phyloP scores from a whole-genome alignment of 2,888 invertebrate genomes.

The Tipula confusa region DNA sequence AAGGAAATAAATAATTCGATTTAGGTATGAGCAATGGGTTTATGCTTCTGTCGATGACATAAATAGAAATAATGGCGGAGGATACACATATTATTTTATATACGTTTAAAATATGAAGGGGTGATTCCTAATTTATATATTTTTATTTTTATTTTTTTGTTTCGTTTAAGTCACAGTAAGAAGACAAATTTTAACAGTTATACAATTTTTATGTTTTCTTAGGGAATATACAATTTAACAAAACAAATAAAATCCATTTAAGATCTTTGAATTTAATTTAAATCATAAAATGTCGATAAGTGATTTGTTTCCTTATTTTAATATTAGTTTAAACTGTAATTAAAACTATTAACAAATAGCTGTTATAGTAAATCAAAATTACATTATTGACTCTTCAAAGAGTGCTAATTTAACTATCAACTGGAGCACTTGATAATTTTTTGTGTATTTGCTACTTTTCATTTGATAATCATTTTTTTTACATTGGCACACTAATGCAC shows the following conservation, averaged over 20 bases:
- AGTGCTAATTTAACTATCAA: too few species aligned
- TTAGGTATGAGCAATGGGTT: conserved; percentile 20
- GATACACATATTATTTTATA: not conserved
- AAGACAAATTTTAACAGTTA: not conserved
- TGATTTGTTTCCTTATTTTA: not conserved
- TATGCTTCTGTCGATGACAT: not conserved
- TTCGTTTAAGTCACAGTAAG: not conserved
- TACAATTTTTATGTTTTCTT: not conserved
- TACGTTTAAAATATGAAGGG: not conserved
- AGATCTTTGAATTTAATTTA: not conserved
- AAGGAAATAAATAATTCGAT: not conserved
- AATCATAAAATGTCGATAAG: not conserved
- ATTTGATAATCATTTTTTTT: too few species aligned
- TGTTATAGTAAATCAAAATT: too few species aligned
- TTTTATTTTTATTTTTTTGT: too few species aligned
- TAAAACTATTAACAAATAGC: too few species aligned
- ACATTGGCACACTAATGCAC: too few species aligned
- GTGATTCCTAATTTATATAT: not conserved
- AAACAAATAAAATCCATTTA: not conserved
- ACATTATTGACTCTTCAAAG: too few species aligned
- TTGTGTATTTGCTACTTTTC: too few species aligned
- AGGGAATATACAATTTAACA: not conserved
- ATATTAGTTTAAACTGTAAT: too few species aligned
- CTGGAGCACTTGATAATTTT: too few species aligned
- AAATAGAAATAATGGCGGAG: conserved; percentile 21